A percentile compares a stretch with the other conserved stretches of the same genome.
These are phyloP conservation scores for Radopholus similis DNA, from an alignment of 1,140 invertebrate species.

Conservation along the genomic window DNA sequence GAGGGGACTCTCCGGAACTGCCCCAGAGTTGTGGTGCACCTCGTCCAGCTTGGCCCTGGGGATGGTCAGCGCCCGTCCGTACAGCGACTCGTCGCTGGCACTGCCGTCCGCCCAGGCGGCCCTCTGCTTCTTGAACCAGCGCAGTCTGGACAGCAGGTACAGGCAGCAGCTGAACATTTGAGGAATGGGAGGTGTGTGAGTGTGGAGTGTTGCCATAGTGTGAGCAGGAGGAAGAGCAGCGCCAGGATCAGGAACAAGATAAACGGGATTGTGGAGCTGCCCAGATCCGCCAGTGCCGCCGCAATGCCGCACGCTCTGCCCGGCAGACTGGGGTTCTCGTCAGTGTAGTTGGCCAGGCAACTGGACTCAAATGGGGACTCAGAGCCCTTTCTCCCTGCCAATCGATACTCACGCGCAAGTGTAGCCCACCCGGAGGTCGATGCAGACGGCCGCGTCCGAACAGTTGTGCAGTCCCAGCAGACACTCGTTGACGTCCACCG, in stretches of 20 bases:
- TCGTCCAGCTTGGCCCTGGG: conserved; percentile 18
- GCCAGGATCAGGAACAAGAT: conserved; percentile 50
- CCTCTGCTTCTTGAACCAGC: not conserved
- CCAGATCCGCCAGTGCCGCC: conserved; percentile 17
- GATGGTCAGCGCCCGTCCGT: conserved; percentile 9
- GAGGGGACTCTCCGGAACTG: conserved; percentile 40
- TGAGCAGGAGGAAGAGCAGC: conserved; percentile 51
- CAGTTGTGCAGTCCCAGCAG: conserved; percentile 53
- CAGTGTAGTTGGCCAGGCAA: not conserved
- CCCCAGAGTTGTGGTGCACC: not conserved
- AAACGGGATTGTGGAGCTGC: not conserved
- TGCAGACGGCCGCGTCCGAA: conserved; percentile 54
- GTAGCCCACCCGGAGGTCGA: conserved; percentile 47
- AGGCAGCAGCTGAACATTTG: conserved; percentile 10
- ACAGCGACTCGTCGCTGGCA: conserved; percentile 11
- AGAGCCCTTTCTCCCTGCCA: conserved; percentile 55
- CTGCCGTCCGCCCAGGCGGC: not conserved
- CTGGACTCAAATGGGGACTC: not conserved
- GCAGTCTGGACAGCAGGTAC: conserved; percentile 1
- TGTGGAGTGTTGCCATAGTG: conserved; percentile 38
- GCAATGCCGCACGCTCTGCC: conserved; percentile 48
- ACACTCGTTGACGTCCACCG: conserved; percentile 51
- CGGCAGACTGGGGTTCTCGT: conserved; percentile 4
- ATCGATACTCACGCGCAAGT: conserved; percentile 49
- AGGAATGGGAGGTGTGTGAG: not conserved